phyloP scores from a whole-genome alignment of 2,797 vertebrate genomes.

The Melanotaenia boesemani region DNA sequence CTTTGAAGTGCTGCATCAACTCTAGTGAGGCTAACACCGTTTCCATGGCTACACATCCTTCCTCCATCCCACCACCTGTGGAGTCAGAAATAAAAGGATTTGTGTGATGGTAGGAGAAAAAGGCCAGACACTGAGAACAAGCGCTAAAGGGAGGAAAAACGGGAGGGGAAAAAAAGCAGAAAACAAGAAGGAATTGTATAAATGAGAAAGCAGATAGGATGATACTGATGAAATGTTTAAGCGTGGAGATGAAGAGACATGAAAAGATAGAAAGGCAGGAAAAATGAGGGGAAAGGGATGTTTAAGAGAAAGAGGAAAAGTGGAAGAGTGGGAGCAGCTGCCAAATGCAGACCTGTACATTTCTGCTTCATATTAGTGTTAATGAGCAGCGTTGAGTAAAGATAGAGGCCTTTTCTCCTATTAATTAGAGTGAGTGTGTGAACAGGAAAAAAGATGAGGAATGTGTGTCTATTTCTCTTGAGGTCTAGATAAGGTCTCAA shows the following conservation, averaged over 20 bases:
- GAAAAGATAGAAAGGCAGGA: background rate
- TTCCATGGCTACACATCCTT: constrained; percentile 81
- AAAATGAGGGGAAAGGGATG: background rate
- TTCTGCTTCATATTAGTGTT: constrained; percentile 43
- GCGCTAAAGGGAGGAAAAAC: constrained; percentile 8
- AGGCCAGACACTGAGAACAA: background rate
- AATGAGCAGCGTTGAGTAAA: constrained; percentile 53
- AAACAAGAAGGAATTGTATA: background rate
- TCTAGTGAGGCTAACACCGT: constrained; percentile 62
- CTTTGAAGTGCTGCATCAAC: constrained; percentile 38
- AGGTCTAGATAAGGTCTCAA: constrained; percentile 47
- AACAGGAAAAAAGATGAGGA: constrained; percentile 7
- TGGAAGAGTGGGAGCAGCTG: constrained; percentile 12
- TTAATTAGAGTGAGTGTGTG: constrained; percentile 46
- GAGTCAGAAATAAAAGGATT: constrained; percentile 76
- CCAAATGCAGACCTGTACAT: constrained; percentile 29
- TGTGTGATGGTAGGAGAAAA: constrained; percentile 46
- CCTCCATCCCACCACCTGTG: constrained; percentile 83
- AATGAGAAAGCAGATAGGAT: constrained; percentile 1
- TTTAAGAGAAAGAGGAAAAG: background rate
- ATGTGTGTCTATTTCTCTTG: constrained; percentile 21
- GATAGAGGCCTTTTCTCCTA: constrained; percentile 46
- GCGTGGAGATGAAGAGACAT: constrained; percentile 1
- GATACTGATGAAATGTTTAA: background rate
- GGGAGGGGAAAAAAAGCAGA: background rate